These are phyloP conservation scores for Drosophila melanosoma DNA, from an alignment of 2,888 invertebrate species.

Conservation along the genomic window DNA sequence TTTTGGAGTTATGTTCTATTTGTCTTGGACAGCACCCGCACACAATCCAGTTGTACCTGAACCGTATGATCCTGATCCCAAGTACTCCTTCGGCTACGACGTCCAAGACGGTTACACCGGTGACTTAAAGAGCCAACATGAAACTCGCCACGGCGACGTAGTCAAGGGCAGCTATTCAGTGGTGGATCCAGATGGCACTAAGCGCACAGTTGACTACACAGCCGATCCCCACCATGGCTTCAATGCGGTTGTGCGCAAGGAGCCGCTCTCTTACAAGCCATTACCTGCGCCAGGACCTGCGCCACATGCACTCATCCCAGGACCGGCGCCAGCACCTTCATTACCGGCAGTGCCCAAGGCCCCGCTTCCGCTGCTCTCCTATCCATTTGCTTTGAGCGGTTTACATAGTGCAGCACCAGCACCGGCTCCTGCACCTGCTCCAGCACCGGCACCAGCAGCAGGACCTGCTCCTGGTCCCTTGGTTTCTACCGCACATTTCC, in stretches of 20 bases:
- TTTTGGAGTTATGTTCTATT: background rate
- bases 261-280: constrained; percentile 82
- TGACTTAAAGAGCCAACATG: constrained; percentile 87
- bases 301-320: constrained; percentile 46
- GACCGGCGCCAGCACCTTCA: constrained; percentile 71
- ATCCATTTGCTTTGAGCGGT: constrained; percentile 57
- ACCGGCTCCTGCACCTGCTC: constrained; percentile 45
- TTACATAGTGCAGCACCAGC: constrained; percentile 53
- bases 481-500: constrained; percentile 70
- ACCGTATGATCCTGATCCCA: constrained; percentile 84
- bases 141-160: constrained; percentile 88
- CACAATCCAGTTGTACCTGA: constrained; percentile 81
- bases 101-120: constrained; percentile 86
- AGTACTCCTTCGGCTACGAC: constrained; percentile 86
- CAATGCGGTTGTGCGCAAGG: constrained; percentile 84
- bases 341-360: constrained; percentile 74
- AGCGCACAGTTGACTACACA: constrained; percentile 88
- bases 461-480: constrained; percentile 48
- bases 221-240: constrained; percentile 86
- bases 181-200: constrained; percentile 87
- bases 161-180: constrained; percentile 87
- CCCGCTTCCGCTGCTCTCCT: constrained; percentile 53
- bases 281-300: constrained; percentile 56
- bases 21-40: constrained; percentile 39
- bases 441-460: constrained; percentile 59